These are phyloP conservation scores for Rhabdomys pumilio DNA, from an alignment of 2,797 vertebrate genomes.

Conservation along the genomic window DNA sequence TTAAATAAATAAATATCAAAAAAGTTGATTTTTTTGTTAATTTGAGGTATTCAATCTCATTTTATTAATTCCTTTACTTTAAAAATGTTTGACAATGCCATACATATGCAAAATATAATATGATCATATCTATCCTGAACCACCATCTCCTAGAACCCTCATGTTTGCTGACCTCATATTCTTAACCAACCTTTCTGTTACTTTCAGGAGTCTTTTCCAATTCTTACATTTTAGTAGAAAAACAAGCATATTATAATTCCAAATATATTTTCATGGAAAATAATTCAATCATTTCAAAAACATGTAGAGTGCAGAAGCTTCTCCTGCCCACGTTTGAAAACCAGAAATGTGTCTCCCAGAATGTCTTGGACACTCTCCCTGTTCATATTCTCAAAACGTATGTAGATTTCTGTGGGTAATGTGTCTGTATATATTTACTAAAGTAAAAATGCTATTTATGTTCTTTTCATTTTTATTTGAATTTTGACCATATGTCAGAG, in stretches of 20 bases:
- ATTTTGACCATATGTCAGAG: not conserved
- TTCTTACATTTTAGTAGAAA: conserved; percentile 7
- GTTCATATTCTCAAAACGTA: not conserved
- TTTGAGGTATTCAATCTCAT: not conserved
- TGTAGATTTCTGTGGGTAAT: not conserved
- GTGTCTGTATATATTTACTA: not conserved
- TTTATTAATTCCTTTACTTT: not conserved
- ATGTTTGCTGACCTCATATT: not conserved
- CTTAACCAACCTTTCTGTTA: not conserved
- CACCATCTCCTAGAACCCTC: not conserved
- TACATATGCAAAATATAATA: not conserved
- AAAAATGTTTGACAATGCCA: not conserved
- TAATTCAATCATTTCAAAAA: conserved; percentile 43
- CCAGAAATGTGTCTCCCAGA: not conserved
- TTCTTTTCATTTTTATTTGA: not conserved
- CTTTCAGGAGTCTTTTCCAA: not conserved
- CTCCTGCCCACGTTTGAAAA: not conserved
- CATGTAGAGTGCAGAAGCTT: not conserved
- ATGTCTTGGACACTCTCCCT: not conserved
- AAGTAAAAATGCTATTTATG: conserved; percentile 8
- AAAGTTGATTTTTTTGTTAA: not conserved
- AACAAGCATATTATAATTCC: not conserved
- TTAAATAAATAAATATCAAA: not conserved
- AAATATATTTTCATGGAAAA: conserved; percentile 40
- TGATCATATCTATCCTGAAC: not conserved